Evolutionary conservation across 2,797 vertebrate genomes (phyloP).

Genomic region (Bradypodion ventrale): DNA sequence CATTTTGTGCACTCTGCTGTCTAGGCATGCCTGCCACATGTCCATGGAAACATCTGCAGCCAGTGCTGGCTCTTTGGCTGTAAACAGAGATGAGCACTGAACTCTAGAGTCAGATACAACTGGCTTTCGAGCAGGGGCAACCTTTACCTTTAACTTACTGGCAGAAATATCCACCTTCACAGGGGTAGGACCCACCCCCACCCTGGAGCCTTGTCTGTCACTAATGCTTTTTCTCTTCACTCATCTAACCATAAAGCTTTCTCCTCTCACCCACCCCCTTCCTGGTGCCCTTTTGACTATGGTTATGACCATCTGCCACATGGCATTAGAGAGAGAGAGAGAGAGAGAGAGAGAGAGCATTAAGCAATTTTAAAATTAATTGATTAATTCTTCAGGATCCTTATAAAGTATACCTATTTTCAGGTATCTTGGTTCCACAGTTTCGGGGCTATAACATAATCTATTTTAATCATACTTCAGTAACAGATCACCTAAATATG

Average conservation of each 20-base stretch:
- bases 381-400: background rate
- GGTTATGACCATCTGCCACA: background rate
- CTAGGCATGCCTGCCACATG: too few species aligned
- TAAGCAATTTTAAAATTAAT: background rate
- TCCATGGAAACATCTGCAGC: too few species aligned
- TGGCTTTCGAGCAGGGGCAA: too few species aligned
- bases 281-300: background rate
- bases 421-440: background rate
- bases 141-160: too few species aligned
- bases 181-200: background rate
- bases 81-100: too few species aligned
- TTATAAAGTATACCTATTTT: background rate
- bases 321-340: background rate
- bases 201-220: background rate
- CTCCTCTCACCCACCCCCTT: background rate
- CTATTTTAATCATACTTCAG: too few species aligned
- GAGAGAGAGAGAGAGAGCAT: background rate
- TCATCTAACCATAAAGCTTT: background rate
- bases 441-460: background rate
- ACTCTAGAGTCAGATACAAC: too few species aligned
- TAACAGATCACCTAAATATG: too few species aligned
- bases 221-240: background rate
- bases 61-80: too few species aligned
- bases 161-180: background rate
- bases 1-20: too few species aligned